Evolutionary conservation across 2,888 invertebrate genomes (phyloP).

Genomic region (Drosophila merina): DNA sequence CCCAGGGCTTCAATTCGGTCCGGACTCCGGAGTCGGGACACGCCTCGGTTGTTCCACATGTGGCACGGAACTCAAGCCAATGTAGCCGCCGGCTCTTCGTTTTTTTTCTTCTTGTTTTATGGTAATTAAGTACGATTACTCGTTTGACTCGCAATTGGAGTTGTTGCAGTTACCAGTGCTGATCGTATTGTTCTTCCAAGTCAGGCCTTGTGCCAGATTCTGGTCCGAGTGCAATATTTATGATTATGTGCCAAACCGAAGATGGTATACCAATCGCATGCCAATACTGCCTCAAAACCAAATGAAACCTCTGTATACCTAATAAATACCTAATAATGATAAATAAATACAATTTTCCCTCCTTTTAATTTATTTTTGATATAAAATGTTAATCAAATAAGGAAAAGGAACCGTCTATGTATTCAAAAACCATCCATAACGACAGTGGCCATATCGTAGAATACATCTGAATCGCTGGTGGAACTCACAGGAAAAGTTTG

Average conservation of each 20-base stretch:
- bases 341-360: not conserved
- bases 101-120: constrained; percentile 39
- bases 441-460: constrained; percentile 6
- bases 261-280: constrained; percentile 22
- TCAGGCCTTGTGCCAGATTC: constrained; percentile 62
- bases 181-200: constrained; percentile 55
- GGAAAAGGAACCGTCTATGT: not conserved
- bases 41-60: constrained; percentile 54
- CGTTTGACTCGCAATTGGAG: constrained; percentile 24
- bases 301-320: not conserved
- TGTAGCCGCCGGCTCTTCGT: constrained; percentile 29
- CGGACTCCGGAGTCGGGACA: constrained; percentile 18
- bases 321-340: too few relatives aligned
- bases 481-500: not conserved
- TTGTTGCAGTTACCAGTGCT: constrained; percentile 30
- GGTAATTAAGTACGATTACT: constrained; percentile 46
- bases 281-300: not conserved
- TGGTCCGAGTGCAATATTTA: constrained; percentile 40
- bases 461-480: constrained; percentile 29
- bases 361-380: not conserved
- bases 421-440: not conserved
- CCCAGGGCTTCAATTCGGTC: constrained; percentile 14
- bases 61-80: constrained; percentile 55
- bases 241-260: constrained; percentile 30
- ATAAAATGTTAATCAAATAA: not conserved